Base-by-base conservation (phyloP, 2,888 invertebrate genomes). In the Mythimna impura region DNA sequence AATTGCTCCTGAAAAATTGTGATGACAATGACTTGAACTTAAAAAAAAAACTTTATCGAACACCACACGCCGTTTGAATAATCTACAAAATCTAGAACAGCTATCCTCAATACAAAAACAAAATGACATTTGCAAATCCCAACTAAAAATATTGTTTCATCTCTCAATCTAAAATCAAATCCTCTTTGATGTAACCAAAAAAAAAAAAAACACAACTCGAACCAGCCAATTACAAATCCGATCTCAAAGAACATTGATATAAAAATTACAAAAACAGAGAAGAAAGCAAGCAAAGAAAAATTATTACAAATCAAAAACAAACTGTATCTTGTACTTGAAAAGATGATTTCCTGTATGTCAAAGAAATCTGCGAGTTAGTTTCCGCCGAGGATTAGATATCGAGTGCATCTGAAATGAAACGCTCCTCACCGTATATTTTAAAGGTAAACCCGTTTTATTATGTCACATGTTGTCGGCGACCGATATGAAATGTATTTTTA, bases 291-390 rank as follows among this genome's bases (percentile, higher is more conserved):
- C n/a, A 62, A 73, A 67, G 50, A 64, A 25, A 75, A 73, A 80
- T 75, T 74, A 76, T 70, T 75, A 73, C 71, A 78, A 81, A 72
- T 76, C 60, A 71, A 65, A 83, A 79, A 74, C 70, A 68, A 71
- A 82, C 73, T 73, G 71, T 77, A 69, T 22, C 62, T 71, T 73
- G 78, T 73, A 52, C 70, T 73, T 75, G 86, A 80, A 80, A 87
- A 87, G 86, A 87, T 88, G 88, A 89, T 90, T 89, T 91, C 89
- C 90, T 86, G 80, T 77, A 83, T 84, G 88, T 88, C 87, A 87
- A 87, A 87, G 87, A 88, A 87, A 89, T 87, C 83, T 86, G 74
- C 78, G 81, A 85, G 83, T 71, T 83, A 85, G 87, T 87, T 89
- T 87, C 88, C 87, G 76, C 70, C 65, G 62, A 66, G 84, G 82